phyloP scores from a whole-genome alignment of 2,797 vertebrate genomes.

The Danio aesculapii region DNA sequence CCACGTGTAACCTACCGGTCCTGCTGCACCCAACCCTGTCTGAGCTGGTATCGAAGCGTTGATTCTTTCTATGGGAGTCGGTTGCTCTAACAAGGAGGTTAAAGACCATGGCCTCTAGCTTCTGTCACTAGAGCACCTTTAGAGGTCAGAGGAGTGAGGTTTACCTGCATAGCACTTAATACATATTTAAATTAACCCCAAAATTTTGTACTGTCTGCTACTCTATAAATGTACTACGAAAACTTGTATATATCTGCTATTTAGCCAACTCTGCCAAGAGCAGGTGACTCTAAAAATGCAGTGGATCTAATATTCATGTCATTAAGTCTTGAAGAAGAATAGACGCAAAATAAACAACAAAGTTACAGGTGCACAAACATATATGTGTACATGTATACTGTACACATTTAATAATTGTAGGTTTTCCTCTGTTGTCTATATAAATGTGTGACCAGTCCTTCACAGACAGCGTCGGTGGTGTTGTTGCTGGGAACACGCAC shows the following conservation, averaged over 20 bases:
- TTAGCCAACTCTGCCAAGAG: neutral
- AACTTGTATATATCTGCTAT: slow-evolving; percentile 4
- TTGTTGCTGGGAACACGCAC: neutral
- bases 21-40: too few species aligned
- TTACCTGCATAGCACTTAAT: too few species aligned
- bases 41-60: too few species aligned
- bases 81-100: too few species aligned
- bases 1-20: too few species aligned
- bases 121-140: too few species aligned
- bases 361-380: neutral
- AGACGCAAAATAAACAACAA: slow-evolving; percentile 9
- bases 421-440: slow-evolving; percentile 9
- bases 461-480: neutral
- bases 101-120: too few species aligned
- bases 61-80: too few species aligned
- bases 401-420: slow-evolving; percentile 8
- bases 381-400: neutral
- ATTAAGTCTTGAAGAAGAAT: neutral
- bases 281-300: neutral
- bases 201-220: neutral
- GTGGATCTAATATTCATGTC: neutral
- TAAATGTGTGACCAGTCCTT: slow-evolving; percentile 15
- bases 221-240: neutral
- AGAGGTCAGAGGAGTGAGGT: too few species aligned
- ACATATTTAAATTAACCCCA: neutral